Conservation (phyloP, 1,140 invertebrate species). For the Solenopsis invicta region DNA sequence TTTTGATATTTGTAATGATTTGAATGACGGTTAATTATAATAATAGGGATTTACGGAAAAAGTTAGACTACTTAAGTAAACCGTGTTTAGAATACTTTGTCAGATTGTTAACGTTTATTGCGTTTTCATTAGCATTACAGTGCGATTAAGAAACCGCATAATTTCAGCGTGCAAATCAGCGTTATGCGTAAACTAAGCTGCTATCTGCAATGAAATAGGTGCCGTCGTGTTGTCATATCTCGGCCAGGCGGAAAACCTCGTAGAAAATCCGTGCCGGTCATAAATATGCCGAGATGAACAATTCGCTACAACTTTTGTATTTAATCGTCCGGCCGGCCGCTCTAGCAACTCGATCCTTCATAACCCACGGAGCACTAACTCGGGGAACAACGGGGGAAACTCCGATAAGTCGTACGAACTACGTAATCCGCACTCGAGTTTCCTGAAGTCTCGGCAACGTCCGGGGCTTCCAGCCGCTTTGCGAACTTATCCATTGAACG, state of each 20-base stretch:
- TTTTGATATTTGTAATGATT: background rate
- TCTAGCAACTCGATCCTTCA: constrained; percentile 60
- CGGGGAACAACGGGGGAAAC: constrained; percentile 64
- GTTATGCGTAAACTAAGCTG: constrained; percentile 51
- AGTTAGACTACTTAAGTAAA: constrained; percentile 5
- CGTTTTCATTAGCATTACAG: constrained; percentile 39
- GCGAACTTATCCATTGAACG: constrained; percentile 71
- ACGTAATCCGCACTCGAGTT: constrained; percentile 72
- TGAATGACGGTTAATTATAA: background rate
- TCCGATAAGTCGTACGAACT: constrained; percentile 77
- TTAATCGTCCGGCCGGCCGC: constrained; percentile 68
- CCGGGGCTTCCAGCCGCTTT: constrained; percentile 38
- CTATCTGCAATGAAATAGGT: constrained; percentile 56
- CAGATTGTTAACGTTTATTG: background rate
- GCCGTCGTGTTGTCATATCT: constrained; percentile 41
- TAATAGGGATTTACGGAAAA: background rate
- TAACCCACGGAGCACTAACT: constrained; percentile 58
- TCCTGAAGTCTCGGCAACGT: constrained; percentile 52
- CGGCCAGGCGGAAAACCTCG: background rate
- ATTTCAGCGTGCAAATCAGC: constrained; percentile 61
- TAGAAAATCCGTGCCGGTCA: constrained; percentile 55
- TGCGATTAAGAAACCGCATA: constrained; percentile 53
- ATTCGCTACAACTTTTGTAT: constrained; percentile 68
- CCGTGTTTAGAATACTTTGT: constrained; percentile 5
- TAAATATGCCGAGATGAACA: constrained; percentile 50